These are phyloP conservation scores for Spilogale gracilis DNA, from an alignment of 2,113 vertebrate genomes.

Conservation along the genomic window DNA sequence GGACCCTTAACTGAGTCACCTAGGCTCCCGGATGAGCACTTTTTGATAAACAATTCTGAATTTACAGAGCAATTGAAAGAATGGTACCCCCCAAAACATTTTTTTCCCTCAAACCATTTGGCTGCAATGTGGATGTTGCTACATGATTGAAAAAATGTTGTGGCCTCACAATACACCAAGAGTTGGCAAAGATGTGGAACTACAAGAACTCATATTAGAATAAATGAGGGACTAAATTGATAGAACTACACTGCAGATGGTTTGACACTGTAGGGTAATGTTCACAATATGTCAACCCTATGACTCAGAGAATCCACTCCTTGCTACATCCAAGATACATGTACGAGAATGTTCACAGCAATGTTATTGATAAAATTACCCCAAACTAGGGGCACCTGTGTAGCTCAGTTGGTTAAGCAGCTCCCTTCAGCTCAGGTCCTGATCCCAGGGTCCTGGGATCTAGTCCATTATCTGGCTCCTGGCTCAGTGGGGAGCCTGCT, in stretches of 20 bases:
- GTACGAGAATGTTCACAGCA: background rate
- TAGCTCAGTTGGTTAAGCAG: too few species aligned
- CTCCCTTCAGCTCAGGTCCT: too few species aligned
- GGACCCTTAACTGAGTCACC: background rate
- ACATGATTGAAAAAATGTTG: background rate
- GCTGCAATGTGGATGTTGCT: background rate
- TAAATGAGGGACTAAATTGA: background rate
- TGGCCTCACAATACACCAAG: background rate
- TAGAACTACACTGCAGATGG: background rate
- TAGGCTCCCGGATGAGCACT: background rate
- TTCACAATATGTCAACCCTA: background rate
- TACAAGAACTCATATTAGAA: background rate
- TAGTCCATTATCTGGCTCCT: too few species aligned
- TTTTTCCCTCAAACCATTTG: background rate
- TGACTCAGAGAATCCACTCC: slow-evolving; percentile 13
- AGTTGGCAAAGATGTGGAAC: background rate
- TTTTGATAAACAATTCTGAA: background rate
- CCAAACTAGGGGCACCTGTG: too few species aligned
- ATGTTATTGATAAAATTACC: background rate
- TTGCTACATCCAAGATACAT: background rate
- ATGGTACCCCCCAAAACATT: background rate
- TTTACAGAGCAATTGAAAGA: background rate
- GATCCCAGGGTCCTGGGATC: too few species aligned
- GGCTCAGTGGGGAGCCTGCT: too few species aligned
- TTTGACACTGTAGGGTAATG: background rate